These are phyloP conservation scores for Jaculus jaculus DNA, from an alignment of 2,113 vertebrate genomes.

Conservation along the genomic window DNA sequence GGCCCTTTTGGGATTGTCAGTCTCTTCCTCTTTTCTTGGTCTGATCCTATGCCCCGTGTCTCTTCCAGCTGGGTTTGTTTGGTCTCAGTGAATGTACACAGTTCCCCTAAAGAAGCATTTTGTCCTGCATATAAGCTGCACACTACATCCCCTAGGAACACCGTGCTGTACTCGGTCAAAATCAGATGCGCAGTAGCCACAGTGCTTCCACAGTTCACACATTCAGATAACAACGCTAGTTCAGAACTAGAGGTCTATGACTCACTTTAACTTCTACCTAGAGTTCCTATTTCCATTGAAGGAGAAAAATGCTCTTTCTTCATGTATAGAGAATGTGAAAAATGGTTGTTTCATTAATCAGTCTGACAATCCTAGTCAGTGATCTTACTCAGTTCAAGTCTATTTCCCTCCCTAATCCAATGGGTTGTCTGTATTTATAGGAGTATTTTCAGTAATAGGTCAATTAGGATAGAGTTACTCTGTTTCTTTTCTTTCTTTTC, in stretches of 20 bases:
- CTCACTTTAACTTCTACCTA: background rate
- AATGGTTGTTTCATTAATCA: background rate
- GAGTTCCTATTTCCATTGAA: background rate
- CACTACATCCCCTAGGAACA: background rate
- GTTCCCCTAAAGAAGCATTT: background rate
- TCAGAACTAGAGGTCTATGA: background rate
- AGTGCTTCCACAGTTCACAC: background rate
- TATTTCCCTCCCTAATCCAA: background rate
- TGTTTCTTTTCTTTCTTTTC: no score
- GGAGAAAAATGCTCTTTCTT: constrained; percentile 8
- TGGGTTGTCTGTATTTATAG: constrained; percentile 15
- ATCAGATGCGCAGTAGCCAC: background rate
- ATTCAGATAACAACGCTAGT: background rate
- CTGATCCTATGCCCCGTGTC: background rate
- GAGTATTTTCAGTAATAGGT: background rate
- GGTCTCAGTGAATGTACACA: background rate
- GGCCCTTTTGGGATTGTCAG: background rate
- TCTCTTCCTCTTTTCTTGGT: background rate
- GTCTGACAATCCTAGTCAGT: background rate
- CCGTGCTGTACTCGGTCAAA: background rate
- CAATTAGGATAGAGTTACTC: constrained; percentile 50
- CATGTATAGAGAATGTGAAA: constrained; percentile 7
- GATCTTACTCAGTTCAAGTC: background rate
- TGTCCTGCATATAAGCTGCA: background rate
- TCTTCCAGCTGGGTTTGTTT: background rate